phyloP scores from a whole-genome alignment of 2,797 vertebrate species.

The Pseudomugil gertrudae region DNA sequence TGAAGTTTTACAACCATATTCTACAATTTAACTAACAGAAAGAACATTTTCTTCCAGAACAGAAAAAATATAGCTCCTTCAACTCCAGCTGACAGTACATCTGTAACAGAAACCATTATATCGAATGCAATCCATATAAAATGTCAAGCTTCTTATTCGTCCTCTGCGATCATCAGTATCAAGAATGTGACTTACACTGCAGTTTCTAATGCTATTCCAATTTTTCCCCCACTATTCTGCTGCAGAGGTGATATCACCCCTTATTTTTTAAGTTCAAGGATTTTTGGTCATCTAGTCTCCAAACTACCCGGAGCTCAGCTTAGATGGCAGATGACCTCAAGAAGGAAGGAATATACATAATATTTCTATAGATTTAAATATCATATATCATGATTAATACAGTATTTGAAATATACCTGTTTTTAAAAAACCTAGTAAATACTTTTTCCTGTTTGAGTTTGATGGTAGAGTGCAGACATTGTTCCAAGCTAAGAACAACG shows the following conservation, averaged over 20 bases:
- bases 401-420: no score
- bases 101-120: slow-evolving; percentile 7
- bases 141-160: slow-evolving; percentile 5
- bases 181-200: neutral
- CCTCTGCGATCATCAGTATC: slow-evolving; percentile 4
- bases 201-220: neutral
- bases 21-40: slow-evolving; percentile 5
- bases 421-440: no score
- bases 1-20: slow-evolving; percentile 1
- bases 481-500: no score
- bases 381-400: no score
- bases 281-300: no score
- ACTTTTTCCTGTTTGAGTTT: no score
- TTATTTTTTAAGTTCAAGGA: neutral
- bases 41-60: neutral
- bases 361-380: no score
- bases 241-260: neutral
- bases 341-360: no score
- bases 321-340: no score
- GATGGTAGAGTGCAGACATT: no score
- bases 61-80: slow-evolving; percentile 7
- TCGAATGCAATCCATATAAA: slow-evolving; percentile 18
- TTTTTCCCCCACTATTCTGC: neutral
- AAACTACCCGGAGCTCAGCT: no score
- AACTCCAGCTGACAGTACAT: slow-evolving; percentile 30